Percentiles rank a stretch among this genome's conserved stretches.
These are phyloP conservation scores for Drosophila ohnishii DNA, from an alignment of 1,140 invertebrate genomes.

Conservation along the genomic window DNA sequence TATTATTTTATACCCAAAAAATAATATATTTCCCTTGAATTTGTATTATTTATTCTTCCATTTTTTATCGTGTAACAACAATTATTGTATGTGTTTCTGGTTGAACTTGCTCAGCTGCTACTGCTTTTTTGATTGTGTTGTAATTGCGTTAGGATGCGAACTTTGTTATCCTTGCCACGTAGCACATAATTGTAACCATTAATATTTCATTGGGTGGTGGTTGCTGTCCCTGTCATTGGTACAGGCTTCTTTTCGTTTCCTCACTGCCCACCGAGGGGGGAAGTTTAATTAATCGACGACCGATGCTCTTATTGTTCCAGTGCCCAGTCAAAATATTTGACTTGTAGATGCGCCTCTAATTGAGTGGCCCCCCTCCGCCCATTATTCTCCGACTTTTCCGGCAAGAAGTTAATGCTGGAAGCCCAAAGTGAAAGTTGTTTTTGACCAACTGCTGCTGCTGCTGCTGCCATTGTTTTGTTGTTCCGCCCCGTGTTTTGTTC, in stretches of 20 bases:
- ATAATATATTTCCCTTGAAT: background rate
- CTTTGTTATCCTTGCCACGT: slow-evolving; percentile 59
- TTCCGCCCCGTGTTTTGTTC: slow-evolving; percentile 23
- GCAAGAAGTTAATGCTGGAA: slow-evolving; percentile 15
- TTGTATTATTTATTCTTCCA: background rate
- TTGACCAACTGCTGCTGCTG: slow-evolving; percentile 43
- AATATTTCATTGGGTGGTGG: slow-evolving; percentile 77
- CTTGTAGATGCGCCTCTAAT: slow-evolving; percentile 78
- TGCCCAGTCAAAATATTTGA: slow-evolving; percentile 72
- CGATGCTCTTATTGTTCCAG: slow-evolving; percentile 69
- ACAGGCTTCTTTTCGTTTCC: slow-evolving; percentile 20
- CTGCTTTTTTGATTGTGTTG: slow-evolving; percentile 69
- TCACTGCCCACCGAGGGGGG: background rate
- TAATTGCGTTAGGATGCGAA: slow-evolving; percentile 69
- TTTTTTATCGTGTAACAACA: slow-evolving; percentile 27
- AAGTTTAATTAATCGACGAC: slow-evolving; percentile 75
- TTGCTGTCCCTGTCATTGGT: slow-evolving; percentile 19
- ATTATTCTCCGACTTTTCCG: background rate
- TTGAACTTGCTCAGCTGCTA: slow-evolving; percentile 36
- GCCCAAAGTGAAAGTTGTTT: slow-evolving; percentile 62
- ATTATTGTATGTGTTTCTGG: slow-evolving; percentile 30
- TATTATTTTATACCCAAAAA: background rate
- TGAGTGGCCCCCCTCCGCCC: slow-evolving; percentile 46
- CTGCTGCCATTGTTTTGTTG: slow-evolving; percentile 22
- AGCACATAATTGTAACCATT: slow-evolving; percentile 77